These are phyloP conservation scores for Polydesmus complanatus DNA, from an alignment of 2,888 invertebrate genomes.

Conservation along the genomic window DNA sequence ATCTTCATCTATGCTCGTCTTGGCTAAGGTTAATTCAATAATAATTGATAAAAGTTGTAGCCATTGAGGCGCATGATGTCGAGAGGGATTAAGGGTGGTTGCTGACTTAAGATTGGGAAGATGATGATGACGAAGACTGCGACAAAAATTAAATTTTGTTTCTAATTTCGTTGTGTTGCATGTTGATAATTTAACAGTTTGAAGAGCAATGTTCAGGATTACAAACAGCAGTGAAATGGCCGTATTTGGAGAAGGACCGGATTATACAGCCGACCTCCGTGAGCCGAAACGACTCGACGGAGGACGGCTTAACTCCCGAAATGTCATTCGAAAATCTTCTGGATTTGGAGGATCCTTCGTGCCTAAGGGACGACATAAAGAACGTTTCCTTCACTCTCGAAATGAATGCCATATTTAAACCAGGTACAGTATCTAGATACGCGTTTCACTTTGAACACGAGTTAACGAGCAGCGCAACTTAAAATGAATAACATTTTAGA, in stretches of 20 bases:
- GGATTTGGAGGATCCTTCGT: background rate
- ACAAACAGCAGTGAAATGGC: background rate
- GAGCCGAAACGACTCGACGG: background rate
- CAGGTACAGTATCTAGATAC: too few relatives aligned
- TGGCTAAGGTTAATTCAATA: background rate
- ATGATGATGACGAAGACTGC: background rate
- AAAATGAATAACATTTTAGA: too few relatives aligned
- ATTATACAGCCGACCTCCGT: background rate
- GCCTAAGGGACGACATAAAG: background rate
- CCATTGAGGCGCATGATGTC: background rate
- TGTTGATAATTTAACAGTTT: background rate
- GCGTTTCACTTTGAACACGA: too few relatives aligned
- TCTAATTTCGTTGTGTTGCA: background rate
- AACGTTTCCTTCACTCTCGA: background rate
- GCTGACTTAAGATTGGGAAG: too few relatives aligned
- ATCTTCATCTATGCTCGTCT: background rate
- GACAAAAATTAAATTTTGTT: background rate
- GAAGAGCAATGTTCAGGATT: background rate
- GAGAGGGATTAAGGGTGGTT: background rate
- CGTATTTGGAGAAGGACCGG: background rate
- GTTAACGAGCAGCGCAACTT: too few relatives aligned
- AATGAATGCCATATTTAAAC: too few relatives aligned
- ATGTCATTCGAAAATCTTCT: background rate
- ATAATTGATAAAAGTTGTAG: background rate
- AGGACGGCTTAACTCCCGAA: background rate